Base-by-base conservation (phyloP, 2,797 vertebrate genomes). In the Synaphobranchus kaupii region DNA sequence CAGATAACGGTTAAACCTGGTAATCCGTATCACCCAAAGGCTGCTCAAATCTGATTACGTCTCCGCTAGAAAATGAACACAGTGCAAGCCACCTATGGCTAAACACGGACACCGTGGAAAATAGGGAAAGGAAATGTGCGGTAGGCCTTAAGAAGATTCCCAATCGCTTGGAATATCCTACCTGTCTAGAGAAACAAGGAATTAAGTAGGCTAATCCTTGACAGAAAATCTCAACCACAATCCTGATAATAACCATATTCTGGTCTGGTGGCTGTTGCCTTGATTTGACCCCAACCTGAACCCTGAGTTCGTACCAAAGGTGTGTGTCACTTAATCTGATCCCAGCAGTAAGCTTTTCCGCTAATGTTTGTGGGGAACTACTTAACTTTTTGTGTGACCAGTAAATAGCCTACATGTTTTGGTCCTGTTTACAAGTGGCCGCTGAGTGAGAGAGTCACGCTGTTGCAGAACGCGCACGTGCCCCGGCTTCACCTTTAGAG, bases 1-100 rank as follows among this genome's bases (percentile, higher is more conserved):
- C 90, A 93, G 93, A 93, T 92, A 91, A 88, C 90, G 91, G 86
- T 83, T 90, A 93, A 92, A 95, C 92, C 93, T 91, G 88, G 92
- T 97, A 98, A 98, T 97, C 96, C 96, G 78, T 94, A 96, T 97
- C 97, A 98, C 92, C 92, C 86, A 93, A 95, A 94, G 93, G 95
- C 92, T 90, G 90, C 93, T 93, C 90, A 94, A 96, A 97, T 97
- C 96, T 93, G 94, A 97, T 98, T 98, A 97, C 92, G 90, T 88
- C 91, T 93, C 91, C 96, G 91, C 92, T 90, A 90, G 90, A 90
- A 91, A 96, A 95, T 94, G 92, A 93, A 93, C 93, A 90, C 88
- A 93, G 93, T 88, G 84, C 84, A 47, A 91, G 85, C 92, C 90
- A 94, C 92, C 93, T 89, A 88, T 89, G 88, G 17, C 31, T 34